Evolutionary conservation across 2,888 invertebrate species (phyloP), one percentile per base, ranked within the genome.

Genomic region (Venusia cambrica): DNA sequence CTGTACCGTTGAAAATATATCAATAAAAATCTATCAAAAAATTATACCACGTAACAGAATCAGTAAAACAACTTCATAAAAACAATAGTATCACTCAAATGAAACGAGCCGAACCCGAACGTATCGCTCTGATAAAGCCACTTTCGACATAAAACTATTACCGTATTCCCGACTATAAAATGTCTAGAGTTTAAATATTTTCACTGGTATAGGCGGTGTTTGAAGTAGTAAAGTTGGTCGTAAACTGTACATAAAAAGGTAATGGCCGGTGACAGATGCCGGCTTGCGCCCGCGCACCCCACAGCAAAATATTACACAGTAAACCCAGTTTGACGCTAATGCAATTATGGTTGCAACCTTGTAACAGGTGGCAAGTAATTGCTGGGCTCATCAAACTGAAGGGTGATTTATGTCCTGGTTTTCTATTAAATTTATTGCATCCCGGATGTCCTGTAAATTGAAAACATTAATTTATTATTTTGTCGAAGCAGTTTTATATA

Each of bases 101-200:
- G 66, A 75, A 73, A 73, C 53, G 46, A 7, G 17, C 69, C 72
- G 72, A 40, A 48, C 56, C 61, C 59, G 60, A 65, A 61, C 48
- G 37, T 40, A 34, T 40, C 19, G 27, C 40, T 29, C 62, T 64
- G 71, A 73, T 75, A 73, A 71, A 69, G 66, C 60, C 62, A 66
- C 70, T 60, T 61, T 61, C 60, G 65, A 68, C 64, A 70, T 75
- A 73, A 73, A 70, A 73, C 68, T 68, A 75, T 70, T 72, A 76
- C 66, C 65, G 64, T 70, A 63, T 70, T 67, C 66, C 48, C 48
- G 57, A 60, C 68, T 63, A 69, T 78, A 78, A 79, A 72, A 65
- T 65, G 73, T 73, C 79, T 72, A 55, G 72, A 62, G 64, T 70
- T 72, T 76, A 77, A 80, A 78, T 78, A 77, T 77, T 75, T 74